Evolutionary conservation across 2,888 invertebrate genomes (phyloP).

Genomic region (Idaea straminata): DNA sequence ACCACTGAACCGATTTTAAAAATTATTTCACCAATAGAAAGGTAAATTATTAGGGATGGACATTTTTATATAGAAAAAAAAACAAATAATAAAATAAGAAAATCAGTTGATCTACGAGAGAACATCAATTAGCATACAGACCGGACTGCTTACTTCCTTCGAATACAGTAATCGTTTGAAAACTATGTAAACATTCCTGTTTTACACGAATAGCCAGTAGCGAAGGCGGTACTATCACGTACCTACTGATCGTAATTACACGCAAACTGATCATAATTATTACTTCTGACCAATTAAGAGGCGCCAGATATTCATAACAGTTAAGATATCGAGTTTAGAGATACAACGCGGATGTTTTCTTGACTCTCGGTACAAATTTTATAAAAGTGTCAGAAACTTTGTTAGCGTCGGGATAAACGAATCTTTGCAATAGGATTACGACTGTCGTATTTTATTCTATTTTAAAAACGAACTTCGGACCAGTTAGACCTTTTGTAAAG

Average conservation of each 20-base stretch:
- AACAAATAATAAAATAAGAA: too few relatives aligned
- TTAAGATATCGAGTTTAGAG: constrained; percentile 1
- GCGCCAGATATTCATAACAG: constrained; percentile 47
- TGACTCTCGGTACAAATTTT: neutral
- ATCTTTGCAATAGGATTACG: neutral
- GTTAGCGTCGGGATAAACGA: neutral
- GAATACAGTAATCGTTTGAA: neutral
- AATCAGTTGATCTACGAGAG: neutral
- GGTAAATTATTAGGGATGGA: too few relatives aligned
- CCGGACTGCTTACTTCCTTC: neutral
- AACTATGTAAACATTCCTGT: constrained; percentile 2
- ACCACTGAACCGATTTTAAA: too few relatives aligned
- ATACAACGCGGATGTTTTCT: neutral
- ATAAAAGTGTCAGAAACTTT: neutral
- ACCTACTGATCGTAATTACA: constrained; percentile 47
- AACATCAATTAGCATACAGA: neutral
- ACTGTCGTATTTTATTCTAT: neutral
- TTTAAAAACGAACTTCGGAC: neutral
- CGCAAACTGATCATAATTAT: constrained; percentile 76
- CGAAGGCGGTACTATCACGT: constrained; percentile 27
- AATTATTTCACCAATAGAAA: too few relatives aligned
- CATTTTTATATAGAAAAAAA: too few relatives aligned
- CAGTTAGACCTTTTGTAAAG: neutral
- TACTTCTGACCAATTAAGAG: constrained; percentile 74
- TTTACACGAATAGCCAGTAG: constrained; percentile 34